A percentile compares a stretch with the other conserved stretches of the same genome.
Conservation (phyloP, 1,140 invertebrate species). For the Brachionus paranguensis region DNA sequence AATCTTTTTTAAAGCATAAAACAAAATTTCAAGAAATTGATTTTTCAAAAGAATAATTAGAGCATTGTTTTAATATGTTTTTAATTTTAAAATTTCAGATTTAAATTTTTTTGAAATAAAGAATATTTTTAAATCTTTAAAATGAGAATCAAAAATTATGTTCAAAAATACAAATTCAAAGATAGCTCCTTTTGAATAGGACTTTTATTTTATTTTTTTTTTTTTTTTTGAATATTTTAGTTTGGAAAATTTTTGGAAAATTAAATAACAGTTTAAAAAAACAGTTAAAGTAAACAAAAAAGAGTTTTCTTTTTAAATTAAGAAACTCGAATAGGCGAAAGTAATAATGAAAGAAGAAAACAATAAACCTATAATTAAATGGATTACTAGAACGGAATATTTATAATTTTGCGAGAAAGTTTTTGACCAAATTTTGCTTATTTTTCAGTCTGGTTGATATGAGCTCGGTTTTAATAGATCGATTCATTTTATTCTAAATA, state of each 20-base stretch:
- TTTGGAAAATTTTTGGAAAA: neutral
- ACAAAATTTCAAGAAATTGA: too few species aligned
- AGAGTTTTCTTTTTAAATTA: neutral
- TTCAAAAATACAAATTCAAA: too few species aligned
- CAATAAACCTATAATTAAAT: constrained; percentile 17
- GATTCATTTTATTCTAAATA: neutral
- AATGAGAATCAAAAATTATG: too few species aligned
- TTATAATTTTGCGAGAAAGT: neutral
- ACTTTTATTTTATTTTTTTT: too few species aligned
- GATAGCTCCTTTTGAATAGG: too few species aligned
- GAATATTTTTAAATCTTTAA: too few species aligned
- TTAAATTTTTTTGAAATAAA: too few species aligned
- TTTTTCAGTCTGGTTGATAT: neutral
- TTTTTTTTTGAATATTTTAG: too few species aligned
- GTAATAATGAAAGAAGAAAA: neutral
- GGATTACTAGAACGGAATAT: constrained; percentile 11
- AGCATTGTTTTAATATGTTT: too few species aligned
- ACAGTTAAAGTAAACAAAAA: neutral
- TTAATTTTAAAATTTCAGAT: too few species aligned
- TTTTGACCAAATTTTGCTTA: neutral
- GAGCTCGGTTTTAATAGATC: neutral
- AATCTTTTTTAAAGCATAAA: too few species aligned
- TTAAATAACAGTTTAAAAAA: neutral
- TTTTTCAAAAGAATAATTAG: too few species aligned
- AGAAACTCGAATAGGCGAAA: neutral